phyloP scores from a whole-genome alignment of 2,113 vertebrate species.

The Urocitellus parryii region DNA sequence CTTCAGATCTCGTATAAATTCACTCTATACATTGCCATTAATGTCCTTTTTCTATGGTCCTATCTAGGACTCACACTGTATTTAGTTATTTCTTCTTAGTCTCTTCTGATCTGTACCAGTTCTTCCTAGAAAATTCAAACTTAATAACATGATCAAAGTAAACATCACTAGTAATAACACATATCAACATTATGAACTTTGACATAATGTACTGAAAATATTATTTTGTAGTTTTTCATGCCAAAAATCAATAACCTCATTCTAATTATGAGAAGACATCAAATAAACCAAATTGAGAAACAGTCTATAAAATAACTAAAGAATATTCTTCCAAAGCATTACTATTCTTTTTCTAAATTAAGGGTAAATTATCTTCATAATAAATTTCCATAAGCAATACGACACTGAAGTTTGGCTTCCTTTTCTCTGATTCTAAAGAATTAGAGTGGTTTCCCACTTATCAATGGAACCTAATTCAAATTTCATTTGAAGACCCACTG shows the following conservation, averaged over 20 bases:
- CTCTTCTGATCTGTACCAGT: not conserved
- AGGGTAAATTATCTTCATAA: not conserved
- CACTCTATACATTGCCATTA: not conserved
- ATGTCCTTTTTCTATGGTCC: not conserved
- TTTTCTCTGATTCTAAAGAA: slow-evolving; percentile 40
- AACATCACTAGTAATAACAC: not conserved
- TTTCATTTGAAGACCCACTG: not conserved
- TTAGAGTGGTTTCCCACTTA: not conserved
- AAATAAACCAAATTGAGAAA: not conserved
- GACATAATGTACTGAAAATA: not conserved
- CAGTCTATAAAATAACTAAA: not conserved
- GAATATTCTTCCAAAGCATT: not conserved
- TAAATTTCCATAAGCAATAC: not conserved
- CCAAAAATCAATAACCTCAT: slow-evolving; percentile 25
- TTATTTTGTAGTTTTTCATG: not conserved
- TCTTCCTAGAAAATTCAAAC: not conserved
- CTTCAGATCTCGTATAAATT: not conserved
- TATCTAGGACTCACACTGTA: not conserved
- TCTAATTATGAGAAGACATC: not conserved
- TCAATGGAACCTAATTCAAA: not conserved
- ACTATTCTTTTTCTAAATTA: not conserved
- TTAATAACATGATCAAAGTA: not conserved
- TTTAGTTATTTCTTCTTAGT: not conserved
- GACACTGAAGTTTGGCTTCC: not conserved
- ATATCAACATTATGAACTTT: slow-evolving; percentile 10